Conservation (phyloP, 2,113 vertebrate genomes). For the Phasianus colchicus region DNA sequence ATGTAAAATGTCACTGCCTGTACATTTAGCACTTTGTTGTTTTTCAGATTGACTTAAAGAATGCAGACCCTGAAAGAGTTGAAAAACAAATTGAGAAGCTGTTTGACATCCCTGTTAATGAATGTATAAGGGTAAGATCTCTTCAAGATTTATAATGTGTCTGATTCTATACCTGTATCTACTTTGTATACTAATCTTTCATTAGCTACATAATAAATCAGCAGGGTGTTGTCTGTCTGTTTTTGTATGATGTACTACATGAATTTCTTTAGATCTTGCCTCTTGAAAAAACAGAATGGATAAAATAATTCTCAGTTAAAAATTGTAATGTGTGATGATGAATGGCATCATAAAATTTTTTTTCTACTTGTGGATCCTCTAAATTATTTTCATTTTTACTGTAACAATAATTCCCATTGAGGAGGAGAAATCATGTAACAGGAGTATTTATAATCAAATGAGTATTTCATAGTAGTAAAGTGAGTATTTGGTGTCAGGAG, state of each 20-base stretch:
- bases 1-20: background rate
- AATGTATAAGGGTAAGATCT: constrained; percentile 89
- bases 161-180: background rate
- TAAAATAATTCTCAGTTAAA: background rate
- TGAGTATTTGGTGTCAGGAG: too few relatives aligned
- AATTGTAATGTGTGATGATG: background rate
- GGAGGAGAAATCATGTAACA: background rate
- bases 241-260: background rate
- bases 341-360: background rate
- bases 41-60: constrained; percentile 95
- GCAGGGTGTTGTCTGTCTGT: background rate
- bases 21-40: background rate
- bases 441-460: background rate
- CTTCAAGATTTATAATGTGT: background rate
- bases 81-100: constrained; percentile 94
- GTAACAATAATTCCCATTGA: background rate
- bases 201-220: background rate
- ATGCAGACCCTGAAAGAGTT: constrained; percentile 92
- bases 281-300: background rate
- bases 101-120: constrained; percentile 91
- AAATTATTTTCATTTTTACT: background rate
- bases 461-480: background rate
- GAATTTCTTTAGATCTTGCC: background rate
- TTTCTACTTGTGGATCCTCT: background rate
- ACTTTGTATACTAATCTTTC: background rate